Evolutionary conservation across 2,113 vertebrate species (phyloP), one percentile per base, ranked within the genome.

Genomic region (Catharus bicknelli): DNA sequence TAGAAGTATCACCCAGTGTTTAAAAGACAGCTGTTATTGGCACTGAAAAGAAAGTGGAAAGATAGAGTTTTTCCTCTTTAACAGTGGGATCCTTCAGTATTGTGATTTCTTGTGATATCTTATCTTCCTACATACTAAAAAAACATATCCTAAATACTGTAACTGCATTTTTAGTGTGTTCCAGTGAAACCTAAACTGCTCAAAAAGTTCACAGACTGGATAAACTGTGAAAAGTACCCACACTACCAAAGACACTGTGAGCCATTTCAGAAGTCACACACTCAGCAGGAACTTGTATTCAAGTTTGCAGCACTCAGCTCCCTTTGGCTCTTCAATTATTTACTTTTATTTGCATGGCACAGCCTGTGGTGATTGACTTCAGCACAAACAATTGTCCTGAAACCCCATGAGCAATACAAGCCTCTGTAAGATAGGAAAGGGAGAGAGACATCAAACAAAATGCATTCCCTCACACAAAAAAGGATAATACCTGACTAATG

Each of bases 391-490:
- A 27, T 38, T 55, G 16, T 76, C 13, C n/a, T 9, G 58, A 47
- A 36, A 73, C 26, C 21, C 12, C 18, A 16, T 23, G 32, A 86
- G 20, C 0, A 3, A 16, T 34, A 43, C 5, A 57, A 77, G 7
- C 3, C 10, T 82, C 23, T 38, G 11, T 45, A 38, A 66, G 29
- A 74, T 7, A 0, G 3, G 47, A 45, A 38, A 76, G 13, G 36
- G 16, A 53, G 6, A 69, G 5, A 53, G 6, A 12, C 1, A 9
- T 22, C 19, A 59, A 38, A 19, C 7, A 68, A 74, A 63, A 67
- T 5, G 3, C 1, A 1, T 2, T 16, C 4, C 14, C 9, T 67
- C 15, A 32, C 7, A 20, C 14, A 32, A 10, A 86, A 82, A 36
- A 30, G 16, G 29, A 19, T 21, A 48, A 34, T 55, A 59, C 4